Percentiles rank a stretch among this genome's conserved stretches.
phyloP scores from a whole-genome alignment of 2,888 invertebrate genomes.

The Chymomyza procnemis region DNA sequence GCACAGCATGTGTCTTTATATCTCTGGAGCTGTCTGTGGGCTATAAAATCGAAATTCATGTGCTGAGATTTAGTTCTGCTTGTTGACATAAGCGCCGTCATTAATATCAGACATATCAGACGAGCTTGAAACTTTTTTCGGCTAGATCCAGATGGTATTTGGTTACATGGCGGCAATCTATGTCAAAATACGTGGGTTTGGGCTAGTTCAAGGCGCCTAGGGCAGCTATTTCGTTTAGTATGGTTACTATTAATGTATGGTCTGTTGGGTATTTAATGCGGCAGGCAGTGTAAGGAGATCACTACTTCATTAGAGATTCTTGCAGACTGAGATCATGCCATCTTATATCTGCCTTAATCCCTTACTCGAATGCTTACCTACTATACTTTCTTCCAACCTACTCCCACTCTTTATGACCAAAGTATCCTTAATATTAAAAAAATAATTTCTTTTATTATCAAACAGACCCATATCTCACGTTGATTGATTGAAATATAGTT shows the following conservation, averaged over 20 bases:
- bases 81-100: slow-evolving; percentile 64
- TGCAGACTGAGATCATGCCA: too few relatives aligned
- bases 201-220: not conserved
- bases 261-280: too few relatives aligned
- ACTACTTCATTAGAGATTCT: too few relatives aligned
- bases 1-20: slow-evolving; percentile 39
- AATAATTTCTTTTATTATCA: too few relatives aligned
- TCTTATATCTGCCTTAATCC: too few relatives aligned
- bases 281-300: too few relatives aligned
- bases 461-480: too few relatives aligned
- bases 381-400: too few relatives aligned
- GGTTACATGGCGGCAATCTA: not conserved
- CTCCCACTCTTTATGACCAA: too few relatives aligned
- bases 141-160: not conserved
- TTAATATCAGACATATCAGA: slow-evolving; percentile 32
- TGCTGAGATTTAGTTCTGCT: slow-evolving; percentile 36
- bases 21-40: slow-evolving; percentile 1
- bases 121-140: not conserved
- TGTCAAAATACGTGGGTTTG: not conserved
- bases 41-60: slow-evolving; percentile 27
- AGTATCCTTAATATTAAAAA: too few relatives aligned
- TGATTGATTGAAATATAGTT: too few relatives aligned
- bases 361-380: too few relatives aligned
- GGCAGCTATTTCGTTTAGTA: not conserved
- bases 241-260: not conserved